phyloP scores from a whole-genome alignment of 2,113 vertebrate genomes.

The Crotalus tigris region DNA sequence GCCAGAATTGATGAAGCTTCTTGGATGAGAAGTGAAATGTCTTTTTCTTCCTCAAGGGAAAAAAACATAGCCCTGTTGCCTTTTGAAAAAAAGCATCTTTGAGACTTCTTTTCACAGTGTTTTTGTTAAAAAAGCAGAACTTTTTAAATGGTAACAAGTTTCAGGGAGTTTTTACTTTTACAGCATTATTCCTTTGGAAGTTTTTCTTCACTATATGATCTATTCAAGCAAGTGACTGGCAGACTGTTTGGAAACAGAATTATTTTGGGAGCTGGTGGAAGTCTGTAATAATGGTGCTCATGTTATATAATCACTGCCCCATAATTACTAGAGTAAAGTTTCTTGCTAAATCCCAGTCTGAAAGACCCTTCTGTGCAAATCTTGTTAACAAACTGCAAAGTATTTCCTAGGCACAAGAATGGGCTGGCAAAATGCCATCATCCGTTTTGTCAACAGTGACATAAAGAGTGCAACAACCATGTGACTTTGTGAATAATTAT shows the following conservation, averaged over 20 bases:
- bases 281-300: constrained; percentile 46
- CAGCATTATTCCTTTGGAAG: background rate
- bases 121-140: background rate
- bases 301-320: constrained; percentile 45
- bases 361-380: constrained; percentile 33
- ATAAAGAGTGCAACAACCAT: constrained; percentile 18
- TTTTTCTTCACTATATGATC: constrained; percentile 29
- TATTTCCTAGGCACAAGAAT: constrained; percentile 12
- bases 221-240: constrained; percentile 49
- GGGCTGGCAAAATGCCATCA: constrained; percentile 27
- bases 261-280: constrained; percentile 58
- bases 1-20: background rate
- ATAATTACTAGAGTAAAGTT: constrained; percentile 46
- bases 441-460: constrained; percentile 1
- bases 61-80: background rate
- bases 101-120: background rate
- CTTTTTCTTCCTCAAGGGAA: background rate
- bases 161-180: background rate
- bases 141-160: background rate
- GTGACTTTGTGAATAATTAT: background rate
- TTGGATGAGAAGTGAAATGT: background rate
- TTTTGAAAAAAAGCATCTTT: background rate
- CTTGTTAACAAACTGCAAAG: constrained; percentile 31
- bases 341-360: constrained; percentile 41
- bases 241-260: constrained; percentile 54